These are phyloP conservation scores for Redunca redunca DNA, from an alignment of 2,113 vertebrate genomes.

Conservation along the genomic window DNA sequence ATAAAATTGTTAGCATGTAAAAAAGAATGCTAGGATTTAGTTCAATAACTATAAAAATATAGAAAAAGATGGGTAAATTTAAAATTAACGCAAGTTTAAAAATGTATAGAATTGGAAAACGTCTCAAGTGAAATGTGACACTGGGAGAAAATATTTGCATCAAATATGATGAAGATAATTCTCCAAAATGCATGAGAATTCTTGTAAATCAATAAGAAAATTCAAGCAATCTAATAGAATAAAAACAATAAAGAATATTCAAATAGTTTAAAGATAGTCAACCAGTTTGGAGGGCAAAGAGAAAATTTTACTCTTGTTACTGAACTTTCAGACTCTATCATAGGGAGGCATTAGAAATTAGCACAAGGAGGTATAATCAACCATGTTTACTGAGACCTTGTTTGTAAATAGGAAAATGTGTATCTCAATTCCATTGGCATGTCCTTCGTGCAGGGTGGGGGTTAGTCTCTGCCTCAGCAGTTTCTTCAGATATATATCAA, in stretches of 20 bases:
- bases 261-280: background rate
- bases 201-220: background rate
- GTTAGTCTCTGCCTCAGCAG: background rate
- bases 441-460: background rate
- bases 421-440: background rate
- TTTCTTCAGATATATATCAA: background rate
- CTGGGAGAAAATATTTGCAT: background rate
- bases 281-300: background rate
- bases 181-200: background rate
- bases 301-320: background rate
- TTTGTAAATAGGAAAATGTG: background rate
- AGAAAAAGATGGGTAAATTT: background rate
- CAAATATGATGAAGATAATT: background rate
- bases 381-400: background rate
- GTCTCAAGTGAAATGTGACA: background rate
- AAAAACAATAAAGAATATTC: background rate
- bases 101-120: background rate
- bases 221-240: background rate
- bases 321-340: background rate
- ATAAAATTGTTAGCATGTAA: background rate
- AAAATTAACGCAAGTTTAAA: background rate
- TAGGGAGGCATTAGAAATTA: background rate
- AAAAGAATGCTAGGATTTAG: background rate
- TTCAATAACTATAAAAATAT: background rate
- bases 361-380: background rate